Conservation (phyloP, 2,797 vertebrate genomes). For the Eupleurogrammus muticus region DNA sequence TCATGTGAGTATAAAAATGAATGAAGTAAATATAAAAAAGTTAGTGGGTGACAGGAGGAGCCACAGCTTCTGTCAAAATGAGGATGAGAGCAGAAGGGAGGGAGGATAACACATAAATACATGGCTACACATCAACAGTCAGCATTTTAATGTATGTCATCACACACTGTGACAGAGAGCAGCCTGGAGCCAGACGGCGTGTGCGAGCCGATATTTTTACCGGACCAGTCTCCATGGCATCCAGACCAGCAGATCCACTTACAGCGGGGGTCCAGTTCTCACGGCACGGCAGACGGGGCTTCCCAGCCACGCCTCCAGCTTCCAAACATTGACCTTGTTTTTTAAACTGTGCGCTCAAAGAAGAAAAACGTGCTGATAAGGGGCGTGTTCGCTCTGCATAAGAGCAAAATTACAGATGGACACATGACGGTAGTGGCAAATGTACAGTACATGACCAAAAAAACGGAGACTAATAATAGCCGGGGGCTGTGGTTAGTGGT, state of each 20-base stretch:
- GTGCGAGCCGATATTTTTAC: conserved; percentile 71
- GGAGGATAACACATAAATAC: background rate
- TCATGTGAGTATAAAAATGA: no score
- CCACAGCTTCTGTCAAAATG: no score
- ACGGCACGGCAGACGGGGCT: background rate
- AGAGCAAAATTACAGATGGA: background rate
- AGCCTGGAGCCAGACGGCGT: conserved; percentile 32
- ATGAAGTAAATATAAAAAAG: no score
- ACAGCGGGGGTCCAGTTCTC: conserved; percentile 1
- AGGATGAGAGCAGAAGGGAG: background rate
- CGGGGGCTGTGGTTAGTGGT: background rate
- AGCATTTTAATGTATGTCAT: conserved; percentile 17
- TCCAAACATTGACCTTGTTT: conserved; percentile 24
- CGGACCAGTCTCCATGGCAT: conserved; percentile 35
- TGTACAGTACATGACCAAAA: background rate
- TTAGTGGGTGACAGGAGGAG: no score
- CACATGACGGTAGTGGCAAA: background rate
- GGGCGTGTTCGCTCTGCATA: background rate
- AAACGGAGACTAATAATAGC: background rate
- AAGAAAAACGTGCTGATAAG: conserved; percentile 15
- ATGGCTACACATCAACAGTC: conserved; percentile 9
- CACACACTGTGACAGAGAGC: background rate
- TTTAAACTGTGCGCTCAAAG: background rate
- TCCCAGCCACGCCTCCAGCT: conserved; percentile 33
- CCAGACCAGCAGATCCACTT: conserved; percentile 52